Conservation (phyloP, 35 echinoderm and acorn worm species). For the Stichopus chloronotus region DNA sequence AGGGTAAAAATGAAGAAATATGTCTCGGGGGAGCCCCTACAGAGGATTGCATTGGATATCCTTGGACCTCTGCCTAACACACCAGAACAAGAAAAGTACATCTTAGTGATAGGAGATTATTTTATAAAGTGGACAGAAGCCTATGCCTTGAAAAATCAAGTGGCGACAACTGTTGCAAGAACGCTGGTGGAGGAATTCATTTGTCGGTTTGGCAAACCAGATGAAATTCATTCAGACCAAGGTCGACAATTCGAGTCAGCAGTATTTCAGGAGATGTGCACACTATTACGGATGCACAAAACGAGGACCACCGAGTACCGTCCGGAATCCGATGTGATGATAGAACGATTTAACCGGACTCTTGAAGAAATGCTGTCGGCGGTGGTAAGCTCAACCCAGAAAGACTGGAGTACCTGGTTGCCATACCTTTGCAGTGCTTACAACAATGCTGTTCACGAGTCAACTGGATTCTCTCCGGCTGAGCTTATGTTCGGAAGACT, state of each 20-base stretch:
- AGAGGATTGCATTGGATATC: conserved; percentile 61
- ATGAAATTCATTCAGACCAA: not conserved
- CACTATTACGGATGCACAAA: not conserved
- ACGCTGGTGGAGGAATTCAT: not conserved
- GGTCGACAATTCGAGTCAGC: not conserved
- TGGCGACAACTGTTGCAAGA: not conserved
- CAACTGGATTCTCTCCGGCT: too few relatives aligned
- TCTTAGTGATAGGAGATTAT: conserved; percentile 61
- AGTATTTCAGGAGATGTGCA: not conserved
- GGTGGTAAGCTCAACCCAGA: not conserved
- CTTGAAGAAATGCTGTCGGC: not conserved
- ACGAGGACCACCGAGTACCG: not conserved
- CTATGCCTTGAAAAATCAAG: not conserved
- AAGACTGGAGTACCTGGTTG: too few relatives aligned
- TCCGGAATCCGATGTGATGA: not conserved
- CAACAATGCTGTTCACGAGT: too few relatives aligned
- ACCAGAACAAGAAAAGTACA: conserved; percentile 42
- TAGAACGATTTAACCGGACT: not conserved
- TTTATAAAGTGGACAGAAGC: conserved; percentile 62
- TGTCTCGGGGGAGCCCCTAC: not conserved
- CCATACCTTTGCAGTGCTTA: too few relatives aligned
- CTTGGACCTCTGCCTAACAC: conserved; percentile 56
- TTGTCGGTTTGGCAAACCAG: not conserved
- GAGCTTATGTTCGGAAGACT: too few relatives aligned
- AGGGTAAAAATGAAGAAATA: conserved; percentile 49